Conservation (phyloP, 2,888 invertebrate genomes). For the Arctia plantaginis region DNA sequence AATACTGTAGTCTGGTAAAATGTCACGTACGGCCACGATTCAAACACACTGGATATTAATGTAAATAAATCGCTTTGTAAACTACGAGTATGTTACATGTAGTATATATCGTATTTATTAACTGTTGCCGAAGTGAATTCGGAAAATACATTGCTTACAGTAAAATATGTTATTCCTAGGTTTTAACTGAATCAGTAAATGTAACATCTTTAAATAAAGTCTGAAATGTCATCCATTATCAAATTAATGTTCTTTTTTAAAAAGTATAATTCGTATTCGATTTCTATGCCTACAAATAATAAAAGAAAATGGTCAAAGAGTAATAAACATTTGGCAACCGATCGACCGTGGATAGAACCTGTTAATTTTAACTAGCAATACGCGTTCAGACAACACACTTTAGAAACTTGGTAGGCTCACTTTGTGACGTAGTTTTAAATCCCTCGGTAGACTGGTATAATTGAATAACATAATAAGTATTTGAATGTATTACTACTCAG, state of each 20-base stretch:
- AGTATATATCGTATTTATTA: background rate
- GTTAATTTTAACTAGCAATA: background rate
- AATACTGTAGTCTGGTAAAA: background rate
- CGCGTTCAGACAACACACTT: constrained; percentile 5
- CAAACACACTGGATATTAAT: background rate
- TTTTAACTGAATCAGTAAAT: too few relatives aligned
- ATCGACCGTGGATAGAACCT: background rate
- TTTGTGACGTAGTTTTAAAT: background rate
- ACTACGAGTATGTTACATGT: background rate
- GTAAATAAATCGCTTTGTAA: background rate
- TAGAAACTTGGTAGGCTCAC: background rate
- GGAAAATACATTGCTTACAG: too few relatives aligned
- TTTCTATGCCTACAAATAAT: background rate
- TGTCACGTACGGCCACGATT: background rate
- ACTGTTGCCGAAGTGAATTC: background rate
- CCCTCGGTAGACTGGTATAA: background rate
- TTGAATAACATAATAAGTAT: background rate
- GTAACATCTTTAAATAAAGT: too few relatives aligned
- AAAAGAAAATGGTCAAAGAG: background rate
- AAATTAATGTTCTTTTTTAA: too few relatives aligned
- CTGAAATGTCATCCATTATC: too few relatives aligned
- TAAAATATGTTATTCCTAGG: too few relatives aligned
- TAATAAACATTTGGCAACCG: constrained; percentile 1
- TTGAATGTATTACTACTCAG: background rate
- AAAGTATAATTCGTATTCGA: background rate